Conservation (phyloP, 2,888 invertebrate genomes). For the Dexiosoma caninum region DNA sequence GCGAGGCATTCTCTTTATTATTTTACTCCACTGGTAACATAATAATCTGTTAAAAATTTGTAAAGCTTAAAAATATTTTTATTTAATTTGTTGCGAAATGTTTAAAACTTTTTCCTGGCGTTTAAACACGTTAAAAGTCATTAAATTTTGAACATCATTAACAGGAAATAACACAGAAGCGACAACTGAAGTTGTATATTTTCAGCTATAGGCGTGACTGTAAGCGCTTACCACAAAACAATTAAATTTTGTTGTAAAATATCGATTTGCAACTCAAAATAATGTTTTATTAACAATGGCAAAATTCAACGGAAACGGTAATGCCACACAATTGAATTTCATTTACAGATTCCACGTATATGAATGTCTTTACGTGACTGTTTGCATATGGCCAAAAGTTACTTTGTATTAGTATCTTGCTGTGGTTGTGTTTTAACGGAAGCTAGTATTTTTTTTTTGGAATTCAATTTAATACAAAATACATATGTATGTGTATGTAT, state of each 20-base stretch:
- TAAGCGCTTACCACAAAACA: background rate
- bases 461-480: no score
- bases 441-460: no score
- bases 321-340: background rate
- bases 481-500: no score
- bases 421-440: background rate
- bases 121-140: background rate
- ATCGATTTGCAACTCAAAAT: background rate
- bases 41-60: no score
- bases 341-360: no score
- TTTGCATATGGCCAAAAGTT: background rate
- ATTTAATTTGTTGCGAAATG: no score
- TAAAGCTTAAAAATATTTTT: no score
- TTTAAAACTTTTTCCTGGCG: no score
- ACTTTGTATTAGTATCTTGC: background rate
- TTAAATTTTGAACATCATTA: background rate
- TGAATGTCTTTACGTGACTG: background rate
- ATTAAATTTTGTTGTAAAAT: background rate
- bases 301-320: background rate
- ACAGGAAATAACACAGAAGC: background rate
- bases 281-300: background rate
- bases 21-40: no score
- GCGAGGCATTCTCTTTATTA: no score
- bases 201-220: background rate
- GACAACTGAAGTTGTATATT: background rate